These are phyloP conservation scores for Chesias legatella DNA, from an alignment of 2,888 invertebrate genomes.

Conservation along the genomic window DNA sequence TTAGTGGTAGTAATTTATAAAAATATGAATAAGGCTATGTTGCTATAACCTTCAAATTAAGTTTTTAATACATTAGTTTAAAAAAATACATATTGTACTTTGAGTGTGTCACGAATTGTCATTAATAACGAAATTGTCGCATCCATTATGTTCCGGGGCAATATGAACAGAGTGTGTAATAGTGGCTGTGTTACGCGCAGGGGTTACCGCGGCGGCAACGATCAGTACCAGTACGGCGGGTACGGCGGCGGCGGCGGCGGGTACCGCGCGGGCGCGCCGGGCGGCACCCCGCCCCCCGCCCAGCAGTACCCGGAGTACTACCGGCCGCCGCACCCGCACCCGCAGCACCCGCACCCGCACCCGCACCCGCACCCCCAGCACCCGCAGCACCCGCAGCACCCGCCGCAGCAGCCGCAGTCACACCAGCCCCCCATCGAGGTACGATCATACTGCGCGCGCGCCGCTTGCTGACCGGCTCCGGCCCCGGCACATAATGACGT, in stretches of 20 bases:
- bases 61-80: too few species aligned
- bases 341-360: conserved; percentile 40
- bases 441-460: conserved; percentile 16
- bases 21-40: too few species aligned
- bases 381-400: conserved; percentile 39
- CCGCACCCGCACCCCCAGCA: conserved; percentile 45
- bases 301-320: conserved; percentile 65
- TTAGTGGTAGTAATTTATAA: too few species aligned
- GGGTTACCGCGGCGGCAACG: conserved; percentile 54
- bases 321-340: conserved; percentile 59
- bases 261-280: conserved; percentile 60
- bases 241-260: conserved; percentile 59
- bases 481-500: too few species aligned
- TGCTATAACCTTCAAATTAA: too few species aligned
- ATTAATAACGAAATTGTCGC: too few species aligned
- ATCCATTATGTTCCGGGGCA: too few species aligned
- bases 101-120: too few species aligned
- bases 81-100: too few species aligned
- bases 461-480: conserved; percentile 37
- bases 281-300: conserved; percentile 59
- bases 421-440: conserved; percentile 31
- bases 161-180: background rate
- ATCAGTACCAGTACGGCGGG: conserved; percentile 65
- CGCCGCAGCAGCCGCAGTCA: conserved; percentile 40
- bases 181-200: conserved; percentile 33